These are phyloP conservation scores for Euproctis similis DNA, from an alignment of 2,888 invertebrate species.

Conservation along the genomic window DNA sequence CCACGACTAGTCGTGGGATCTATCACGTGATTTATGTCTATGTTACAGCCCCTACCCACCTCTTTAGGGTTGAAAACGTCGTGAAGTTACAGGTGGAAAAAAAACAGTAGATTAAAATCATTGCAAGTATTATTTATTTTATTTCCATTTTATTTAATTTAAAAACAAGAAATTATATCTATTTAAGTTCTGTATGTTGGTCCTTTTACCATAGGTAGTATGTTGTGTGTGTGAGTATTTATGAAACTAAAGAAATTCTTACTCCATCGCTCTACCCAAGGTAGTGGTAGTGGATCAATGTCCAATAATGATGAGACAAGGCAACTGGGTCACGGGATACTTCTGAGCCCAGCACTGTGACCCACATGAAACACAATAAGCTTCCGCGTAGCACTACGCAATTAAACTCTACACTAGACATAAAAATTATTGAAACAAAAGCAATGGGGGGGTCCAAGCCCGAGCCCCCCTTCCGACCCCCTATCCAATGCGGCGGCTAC, in stretches of 20 bases:
- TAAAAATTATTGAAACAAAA: slow-evolving; percentile 75
- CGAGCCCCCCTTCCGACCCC: slow-evolving; percentile 27
- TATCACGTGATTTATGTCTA: too few relatives aligned
- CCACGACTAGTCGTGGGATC: too few relatives aligned
- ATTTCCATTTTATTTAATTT: too few relatives aligned
- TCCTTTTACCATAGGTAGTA: too few relatives aligned
- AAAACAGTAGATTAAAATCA: too few relatives aligned
- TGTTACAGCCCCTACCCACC: too few relatives aligned
- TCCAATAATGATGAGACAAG: slow-evolving; percentile 35
- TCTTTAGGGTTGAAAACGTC: too few relatives aligned
- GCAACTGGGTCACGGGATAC: slow-evolving; percentile 53
- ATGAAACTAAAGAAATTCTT: background rate
- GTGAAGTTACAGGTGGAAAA: too few relatives aligned
- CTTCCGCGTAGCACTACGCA: slow-evolving; percentile 64
- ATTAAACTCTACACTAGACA: slow-evolving; percentile 71
- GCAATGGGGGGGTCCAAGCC: slow-evolving; percentile 40
- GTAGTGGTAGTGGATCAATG: slow-evolving; percentile 12
- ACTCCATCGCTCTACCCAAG: background rate
- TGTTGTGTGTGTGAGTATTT: background rate
- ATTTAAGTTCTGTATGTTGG: too few relatives aligned
- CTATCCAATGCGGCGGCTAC: slow-evolving; percentile 51
- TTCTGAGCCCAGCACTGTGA: slow-evolving; percentile 45
- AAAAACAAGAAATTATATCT: too few relatives aligned
- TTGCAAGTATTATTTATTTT: too few relatives aligned
- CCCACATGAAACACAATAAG: slow-evolving; percentile 67